Evolutionary conservation across 2,113 vertebrate species (phyloP).

Genomic region (Phoxinus phoxinus): DNA sequence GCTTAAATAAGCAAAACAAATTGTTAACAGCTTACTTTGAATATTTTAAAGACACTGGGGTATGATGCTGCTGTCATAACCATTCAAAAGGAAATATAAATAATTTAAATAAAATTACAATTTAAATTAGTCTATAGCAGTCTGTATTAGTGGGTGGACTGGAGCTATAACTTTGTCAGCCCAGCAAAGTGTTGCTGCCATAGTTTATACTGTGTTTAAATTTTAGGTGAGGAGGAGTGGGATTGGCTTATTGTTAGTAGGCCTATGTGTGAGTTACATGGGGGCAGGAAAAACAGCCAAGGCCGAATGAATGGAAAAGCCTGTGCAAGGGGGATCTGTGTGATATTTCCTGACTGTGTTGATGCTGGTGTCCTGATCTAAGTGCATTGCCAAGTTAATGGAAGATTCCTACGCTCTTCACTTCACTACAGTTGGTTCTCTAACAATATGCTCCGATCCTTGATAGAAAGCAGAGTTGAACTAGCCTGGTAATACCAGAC

Average conservation of each 20-base stretch:
- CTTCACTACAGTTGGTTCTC: not conserved
- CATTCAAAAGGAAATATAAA: too few species aligned
- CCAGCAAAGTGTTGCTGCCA: not conserved
- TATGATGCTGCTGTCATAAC: too few species aligned
- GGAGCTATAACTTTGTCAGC: not conserved
- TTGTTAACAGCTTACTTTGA: too few species aligned
- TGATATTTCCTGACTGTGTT: constrained; percentile 36
- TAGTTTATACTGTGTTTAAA: not conserved
- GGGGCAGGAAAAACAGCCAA: constrained; percentile 23
- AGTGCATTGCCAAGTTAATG: not conserved
- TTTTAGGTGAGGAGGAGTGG: not conserved
- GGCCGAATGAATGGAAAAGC: not conserved
- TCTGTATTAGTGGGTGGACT: not conserved
- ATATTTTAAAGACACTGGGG: too few species aligned
- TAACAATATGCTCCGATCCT: not conserved
- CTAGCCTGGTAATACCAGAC: too few species aligned
- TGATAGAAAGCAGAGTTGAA: not conserved
- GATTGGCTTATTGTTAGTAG: not conserved
- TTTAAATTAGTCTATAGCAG: not conserved
- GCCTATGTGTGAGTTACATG: not conserved
- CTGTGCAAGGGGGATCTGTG: constrained; percentile 6
- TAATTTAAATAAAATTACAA: too few species aligned
- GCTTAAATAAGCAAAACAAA: too few species aligned
- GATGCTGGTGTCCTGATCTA: constrained; percentile 10
- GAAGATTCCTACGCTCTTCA: constrained; percentile 19